phyloP scores from a whole-genome alignment of 2,888 invertebrate genomes.

The Aproaerema taeniolella region DNA sequence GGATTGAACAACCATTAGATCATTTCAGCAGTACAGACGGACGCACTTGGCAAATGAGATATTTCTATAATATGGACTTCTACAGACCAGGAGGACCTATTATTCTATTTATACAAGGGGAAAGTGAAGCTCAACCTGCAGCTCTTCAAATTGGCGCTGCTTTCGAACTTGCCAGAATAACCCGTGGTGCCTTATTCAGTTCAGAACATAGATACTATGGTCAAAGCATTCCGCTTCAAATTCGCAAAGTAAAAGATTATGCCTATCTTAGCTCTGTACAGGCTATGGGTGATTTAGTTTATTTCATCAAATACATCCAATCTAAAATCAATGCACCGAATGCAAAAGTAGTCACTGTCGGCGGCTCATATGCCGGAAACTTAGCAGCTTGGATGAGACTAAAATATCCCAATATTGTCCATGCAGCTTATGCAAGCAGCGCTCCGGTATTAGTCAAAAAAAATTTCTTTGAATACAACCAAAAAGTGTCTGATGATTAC shows the following conservation, averaged over 20 bases:
- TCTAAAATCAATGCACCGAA: background rate
- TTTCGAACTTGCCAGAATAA: slow-evolving; percentile 1
- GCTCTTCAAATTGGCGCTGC: background rate
- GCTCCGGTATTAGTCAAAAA: slow-evolving; percentile 37
- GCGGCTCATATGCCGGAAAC: slow-evolving; percentile 59
- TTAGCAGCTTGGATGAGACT: slow-evolving; percentile 64
- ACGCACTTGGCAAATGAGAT: slow-evolving; percentile 15
- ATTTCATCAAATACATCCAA: slow-evolving; percentile 14
- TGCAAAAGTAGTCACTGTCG: slow-evolving; percentile 20
- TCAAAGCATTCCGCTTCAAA: background rate
- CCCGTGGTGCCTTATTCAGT: background rate
- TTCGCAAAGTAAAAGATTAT: background rate
- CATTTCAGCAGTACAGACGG: background rate
- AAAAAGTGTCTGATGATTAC: slow-evolving; percentile 3
- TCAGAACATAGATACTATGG: slow-evolving; percentile 13
- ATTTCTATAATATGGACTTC: background rate
- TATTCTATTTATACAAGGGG: slow-evolving; percentile 5
- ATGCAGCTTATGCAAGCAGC: slow-evolving; percentile 63
- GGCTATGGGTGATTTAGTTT: slow-evolving; percentile 5
- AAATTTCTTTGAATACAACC: slow-evolving; percentile 11
- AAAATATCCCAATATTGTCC: slow-evolving; percentile 59
- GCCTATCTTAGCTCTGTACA: background rate
- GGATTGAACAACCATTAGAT: background rate
- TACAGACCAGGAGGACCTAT: slow-evolving; percentile 6
- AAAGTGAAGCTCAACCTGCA: background rate